Base-by-base conservation (phyloP, 2,113 vertebrate species). In the Hepsetus odoe region DNA sequence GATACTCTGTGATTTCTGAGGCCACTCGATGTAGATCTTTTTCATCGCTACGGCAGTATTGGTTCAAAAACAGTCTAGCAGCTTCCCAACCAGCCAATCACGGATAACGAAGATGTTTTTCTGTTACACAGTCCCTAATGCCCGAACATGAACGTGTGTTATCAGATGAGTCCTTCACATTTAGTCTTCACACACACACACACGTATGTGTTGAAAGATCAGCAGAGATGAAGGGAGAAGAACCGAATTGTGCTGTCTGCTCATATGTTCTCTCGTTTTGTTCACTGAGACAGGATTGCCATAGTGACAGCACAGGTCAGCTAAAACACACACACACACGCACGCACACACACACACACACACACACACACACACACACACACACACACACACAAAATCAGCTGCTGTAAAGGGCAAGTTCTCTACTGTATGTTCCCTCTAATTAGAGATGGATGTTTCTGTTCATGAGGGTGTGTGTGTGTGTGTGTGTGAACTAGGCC, bases 301-400 rank as follows among this genome's bases (percentile, higher is more conserved):
- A 18, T 24, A 32, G 26, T 61, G 58, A 61, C 26, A 32, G 58
- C 12, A 8, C 30, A 20, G 59, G 59, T 62, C 59, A 53, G 59
- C 26, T 56, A 58, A 22, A 38, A 58, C 44, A 22, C n/a, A 4
- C 42, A 33, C 44, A 49, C 44, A 35, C 20, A n/a, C 74, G 18
- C 61, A 33, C 73, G 16, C 42, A 16, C 58, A 65, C 40, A 35
- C 55, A 46, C 38, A 33, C 56, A 49, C 38, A 26, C 62, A 70
- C 64, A 71, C 28, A 14, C 46, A 16, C n/a, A 5, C 16, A 53
- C 26, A 28, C 68, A 53, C 8, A 4, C 26, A 10, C 46, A 32
- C 16, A 71, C 28, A 30, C 1, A 2, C 1, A 30, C 56, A 7
- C 18, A 5, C 1, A 20, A 16, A 14, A 18, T 20, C 16, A 1